These are phyloP conservation scores for Marmota monax DNA, from an alignment of 2,113 vertebrate species.

Conservation along the genomic window DNA sequence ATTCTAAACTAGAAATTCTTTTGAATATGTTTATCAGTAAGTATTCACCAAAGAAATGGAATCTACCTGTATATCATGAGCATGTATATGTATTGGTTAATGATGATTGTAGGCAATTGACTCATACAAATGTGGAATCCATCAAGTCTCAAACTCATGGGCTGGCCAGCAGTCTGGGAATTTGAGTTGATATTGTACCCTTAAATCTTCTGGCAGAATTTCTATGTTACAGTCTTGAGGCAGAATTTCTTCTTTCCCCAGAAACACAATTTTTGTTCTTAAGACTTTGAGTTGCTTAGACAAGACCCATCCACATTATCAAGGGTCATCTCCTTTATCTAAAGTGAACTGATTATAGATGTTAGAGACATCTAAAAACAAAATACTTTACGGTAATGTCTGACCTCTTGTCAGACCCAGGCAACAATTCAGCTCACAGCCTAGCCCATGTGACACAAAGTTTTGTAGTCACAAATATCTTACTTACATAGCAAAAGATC, in stretches of 20 bases:
- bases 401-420: not conserved
- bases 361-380: not conserved
- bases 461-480: not conserved
- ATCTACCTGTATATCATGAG: not conserved
- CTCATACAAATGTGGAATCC: not conserved
- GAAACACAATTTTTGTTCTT: not conserved
- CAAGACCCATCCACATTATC: not conserved
- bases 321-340: not conserved
- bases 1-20: not conserved
- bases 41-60: not conserved
- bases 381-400: not conserved
- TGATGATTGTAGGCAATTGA: not conserved
- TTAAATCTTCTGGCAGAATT: not conserved
- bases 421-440: not conserved
- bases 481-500: not conserved
- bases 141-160: not conserved
- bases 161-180: not conserved
- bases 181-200: not conserved
- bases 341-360: not conserved
- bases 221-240: not conserved
- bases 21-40: not conserved
- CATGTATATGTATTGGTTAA: not conserved
- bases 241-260: not conserved
- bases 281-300: not conserved
- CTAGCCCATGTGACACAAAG: no score